Percentiles rank a stretch among this genome's conserved stretches.
Evolutionary conservation across 2,888 invertebrate species (phyloP).

Genomic region (Eupithecia abbreviata): DNA sequence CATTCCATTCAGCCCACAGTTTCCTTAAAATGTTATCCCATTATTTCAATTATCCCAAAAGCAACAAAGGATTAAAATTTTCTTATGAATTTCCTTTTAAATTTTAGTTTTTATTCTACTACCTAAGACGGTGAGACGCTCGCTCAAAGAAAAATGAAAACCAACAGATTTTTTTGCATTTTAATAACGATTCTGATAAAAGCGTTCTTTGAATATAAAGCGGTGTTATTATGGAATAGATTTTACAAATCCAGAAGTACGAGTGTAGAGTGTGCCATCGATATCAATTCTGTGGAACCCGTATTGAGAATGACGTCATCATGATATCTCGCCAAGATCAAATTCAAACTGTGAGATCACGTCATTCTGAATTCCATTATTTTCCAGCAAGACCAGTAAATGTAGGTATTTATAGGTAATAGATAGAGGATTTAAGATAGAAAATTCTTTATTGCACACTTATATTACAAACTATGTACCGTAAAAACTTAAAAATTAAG

Average conservation of each 20-base stretch:
- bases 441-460: too few species aligned
- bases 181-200: slow-evolving; percentile 45
- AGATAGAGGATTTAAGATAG: too few species aligned
- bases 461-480: too few species aligned
- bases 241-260: slow-evolving; percentile 29
- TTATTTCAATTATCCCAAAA: slow-evolving; percentile 36
- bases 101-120: slow-evolving; percentile 38
- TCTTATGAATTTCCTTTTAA: slow-evolving; percentile 30
- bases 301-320: too few species aligned
- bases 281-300: not conserved
- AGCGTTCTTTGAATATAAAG: slow-evolving; percentile 38
- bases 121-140: slow-evolving; percentile 20
- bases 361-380: too few species aligned
- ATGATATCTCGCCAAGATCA: too few species aligned
- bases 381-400: too few species aligned
- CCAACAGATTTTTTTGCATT: slow-evolving; percentile 43
- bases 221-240: slow-evolving; percentile 38
- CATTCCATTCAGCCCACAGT: slow-evolving; percentile 12
- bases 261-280: not conserved
- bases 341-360: too few species aligned
- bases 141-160: slow-evolving; percentile 44
- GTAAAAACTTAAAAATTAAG: too few species aligned
- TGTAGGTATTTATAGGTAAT: too few species aligned
- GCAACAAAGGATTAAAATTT: slow-evolving; percentile 36
- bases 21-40: slow-evolving; percentile 26